phyloP scores from a whole-genome alignment of 2,888 invertebrate genomes.

The Drosophila mimetica region DNA sequence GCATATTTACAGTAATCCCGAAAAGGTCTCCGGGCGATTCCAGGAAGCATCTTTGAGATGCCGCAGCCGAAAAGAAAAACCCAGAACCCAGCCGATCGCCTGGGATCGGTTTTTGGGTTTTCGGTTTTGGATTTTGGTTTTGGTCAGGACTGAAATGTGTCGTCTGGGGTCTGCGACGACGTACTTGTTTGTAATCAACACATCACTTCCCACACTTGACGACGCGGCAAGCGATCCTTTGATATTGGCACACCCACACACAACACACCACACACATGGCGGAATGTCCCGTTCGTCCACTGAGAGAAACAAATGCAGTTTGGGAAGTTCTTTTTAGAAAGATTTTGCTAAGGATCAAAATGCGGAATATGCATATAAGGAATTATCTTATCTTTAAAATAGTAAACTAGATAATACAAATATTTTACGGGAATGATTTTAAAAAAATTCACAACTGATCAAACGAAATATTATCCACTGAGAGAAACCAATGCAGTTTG shows the following conservation, averaged over 20 bases:
- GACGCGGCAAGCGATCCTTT: conserved; percentile 49
- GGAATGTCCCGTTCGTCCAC: conserved; percentile 10
- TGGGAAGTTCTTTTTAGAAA: too few species aligned
- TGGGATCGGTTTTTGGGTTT: conserved; percentile 5
- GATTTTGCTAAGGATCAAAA: too few species aligned
- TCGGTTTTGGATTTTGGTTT: neutral
- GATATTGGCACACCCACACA: conserved; percentile 71
- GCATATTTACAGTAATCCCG: conserved; percentile 70
- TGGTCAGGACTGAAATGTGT: conserved; percentile 37
- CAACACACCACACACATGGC: conserved; percentile 15
- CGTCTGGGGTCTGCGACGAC: conserved; percentile 15
- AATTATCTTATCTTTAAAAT: neutral
- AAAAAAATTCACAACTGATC: too few species aligned
- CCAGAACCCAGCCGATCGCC: conserved; percentile 12
- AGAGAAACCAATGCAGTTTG: too few species aligned
- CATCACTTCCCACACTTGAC: conserved; percentile 75
- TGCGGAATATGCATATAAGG: neutral
- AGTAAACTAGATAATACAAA: too few species aligned
- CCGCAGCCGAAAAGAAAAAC: conserved; percentile 1
- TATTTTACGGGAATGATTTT: too few species aligned
- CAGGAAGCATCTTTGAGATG: conserved; percentile 46
- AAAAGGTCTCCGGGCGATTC: conserved; percentile 49
- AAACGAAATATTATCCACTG: too few species aligned
- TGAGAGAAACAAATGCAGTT: too few species aligned
- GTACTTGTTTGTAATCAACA: conserved; percentile 72